Evolutionary conservation across 2,113 vertebrate genomes (phyloP).

Genomic region (Acrocephalus kingi): DNA sequence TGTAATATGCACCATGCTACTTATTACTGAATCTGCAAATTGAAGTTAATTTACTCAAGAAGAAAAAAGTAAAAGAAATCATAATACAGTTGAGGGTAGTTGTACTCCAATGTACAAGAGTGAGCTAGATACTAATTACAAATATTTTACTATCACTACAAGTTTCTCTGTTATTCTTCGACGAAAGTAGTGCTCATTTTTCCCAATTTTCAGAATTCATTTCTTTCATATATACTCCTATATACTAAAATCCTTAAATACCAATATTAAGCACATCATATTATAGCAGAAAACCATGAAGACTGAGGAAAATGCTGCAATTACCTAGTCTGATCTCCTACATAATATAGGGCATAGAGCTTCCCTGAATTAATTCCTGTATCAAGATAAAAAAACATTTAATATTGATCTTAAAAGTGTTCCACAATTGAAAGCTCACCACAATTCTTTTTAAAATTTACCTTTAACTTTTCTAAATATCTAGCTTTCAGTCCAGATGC

Average conservation of each 20-base stretch:
- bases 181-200: neutral
- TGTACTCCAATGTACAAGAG: neutral
- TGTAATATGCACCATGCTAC: neutral
- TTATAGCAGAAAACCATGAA: neutral
- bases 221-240: neutral
- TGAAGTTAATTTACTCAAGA: slow-evolving; percentile 45
- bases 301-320: neutral
- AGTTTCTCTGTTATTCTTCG: neutral
- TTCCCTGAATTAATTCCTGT: neutral
- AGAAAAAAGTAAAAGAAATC: slow-evolving; percentile 16
- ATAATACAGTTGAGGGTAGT: neutral
- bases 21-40: slow-evolving; percentile 19
- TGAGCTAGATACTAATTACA: neutral
- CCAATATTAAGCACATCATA: neutral
- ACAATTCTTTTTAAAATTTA: neutral
- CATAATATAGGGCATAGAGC: neutral
- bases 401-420: neutral
- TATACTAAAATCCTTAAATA: neutral
- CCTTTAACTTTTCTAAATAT: neutral
- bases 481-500: neutral
- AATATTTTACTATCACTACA: neutral
- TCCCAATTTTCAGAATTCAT: neutral
- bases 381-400: neutral
- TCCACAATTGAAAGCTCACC: neutral
- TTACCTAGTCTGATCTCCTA: neutral